Base-by-base conservation (phyloP, 1,140 invertebrate genomes). In the Microvelia longipes region DNA sequence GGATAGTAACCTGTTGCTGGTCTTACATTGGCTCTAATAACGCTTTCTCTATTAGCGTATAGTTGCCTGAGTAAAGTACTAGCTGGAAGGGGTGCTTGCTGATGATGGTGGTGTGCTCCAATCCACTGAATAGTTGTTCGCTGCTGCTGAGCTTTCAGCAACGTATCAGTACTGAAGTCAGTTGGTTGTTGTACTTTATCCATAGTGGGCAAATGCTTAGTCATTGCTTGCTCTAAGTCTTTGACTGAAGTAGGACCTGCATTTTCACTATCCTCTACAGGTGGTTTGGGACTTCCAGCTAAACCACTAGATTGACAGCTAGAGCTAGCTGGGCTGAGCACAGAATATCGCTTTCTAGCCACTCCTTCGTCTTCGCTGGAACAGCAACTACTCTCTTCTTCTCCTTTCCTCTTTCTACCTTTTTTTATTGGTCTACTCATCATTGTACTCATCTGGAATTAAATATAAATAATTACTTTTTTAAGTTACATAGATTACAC, bases 181-280 rank as follows among this genome's bases (percentile, higher is more conserved):
- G 91, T 90, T 0, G 89, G 87, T 73, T 88, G 83, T 73, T 90
- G 86, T 0, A 81, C 91, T 66, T 87, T 82, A 2, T 82, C 78
- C 2, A 77, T 79, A 1, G 84, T 81, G 0, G 94, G 93, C 61
- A 96, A 81, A 81, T 97, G 94, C 77, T 96, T 94, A 26, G 94
- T 95, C 94, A 96, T 98, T 15, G 92, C 93, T 75, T 95, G 92
- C 79, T 98, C 94, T 71, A 96, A 81, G 75, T 96, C 93, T 78
- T 94, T 93, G 0, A 94, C 92, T 0, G 90, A 90, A 1, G 88
- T 85, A 1, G 81, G 83, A 2, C 78, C 80, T 11, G 75, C 73
- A 35, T 69, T 35, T 29, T 74, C 75, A 24, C 69, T 70, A 25
- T 75, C 78, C 26, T 80, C 80, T 2, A 79, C 79, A 29, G 79